Base-by-base conservation (phyloP, 1,140 invertebrate species). In the Akabosia matsudoensis region DNA sequence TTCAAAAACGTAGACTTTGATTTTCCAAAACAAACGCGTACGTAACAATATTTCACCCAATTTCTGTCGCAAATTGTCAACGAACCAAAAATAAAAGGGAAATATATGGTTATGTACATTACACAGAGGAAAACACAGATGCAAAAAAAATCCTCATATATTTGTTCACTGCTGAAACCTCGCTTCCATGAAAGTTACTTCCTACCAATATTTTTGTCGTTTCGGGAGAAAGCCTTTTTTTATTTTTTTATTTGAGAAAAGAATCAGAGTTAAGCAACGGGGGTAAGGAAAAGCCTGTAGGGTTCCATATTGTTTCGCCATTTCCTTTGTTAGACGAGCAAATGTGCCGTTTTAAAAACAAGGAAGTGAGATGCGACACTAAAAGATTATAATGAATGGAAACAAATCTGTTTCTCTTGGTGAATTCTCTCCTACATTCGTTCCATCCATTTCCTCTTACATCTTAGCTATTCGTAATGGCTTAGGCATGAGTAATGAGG, bases 281-380 rank as follows among this genome's bases (percentile, higher is more conserved):
- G 31, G 61, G 4, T 13, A 31, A 31, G 61, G 30, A 67, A 67
- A 30, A 31, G 61, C 61, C 61, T 67, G 28, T 31, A n/a, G 61
- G 61, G 26, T 67, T 67, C 61, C 61, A 30, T 67, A 28, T 67
- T 67, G 26, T 67, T 67, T 67, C 61, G 28, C 31, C 61, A 30
- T 31, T 56, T 56, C 22, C 22, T 56, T 22, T 56, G 37, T 45
- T 18, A 45, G 54, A 10, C 4, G 54, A 56, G 54, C 7, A 45
- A 45, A 45, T 10, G 37, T 18, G 7, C 37, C 18, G 37, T 45
- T 18, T 45, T 13, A 61, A 61, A 61, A 61, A 14, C 26, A 67
- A 67, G 61, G 24, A 67, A 67, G 61, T 67, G 61, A 67, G 24
- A 67, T 30, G 28, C 28, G 30, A 67, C 3, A 67, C 10, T 24